Percentiles rank a stretch among this genome's conserved stretches.
Evolutionary conservation across 2,113 vertebrate genomes (phyloP).

Genomic region (Cephalopholis sonnerati): DNA sequence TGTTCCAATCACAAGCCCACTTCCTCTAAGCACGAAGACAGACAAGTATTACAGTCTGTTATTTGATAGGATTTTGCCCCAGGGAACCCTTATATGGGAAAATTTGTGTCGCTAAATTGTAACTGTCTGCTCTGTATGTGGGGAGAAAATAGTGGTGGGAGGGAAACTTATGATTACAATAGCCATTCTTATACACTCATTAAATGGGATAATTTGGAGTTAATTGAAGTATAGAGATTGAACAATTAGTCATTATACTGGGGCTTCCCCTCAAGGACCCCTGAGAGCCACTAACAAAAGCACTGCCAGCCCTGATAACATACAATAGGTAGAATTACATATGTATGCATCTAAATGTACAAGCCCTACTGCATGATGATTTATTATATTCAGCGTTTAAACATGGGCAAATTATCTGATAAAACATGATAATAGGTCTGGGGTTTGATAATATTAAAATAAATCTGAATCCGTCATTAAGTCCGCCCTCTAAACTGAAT

Average conservation of each 20-base stretch:
- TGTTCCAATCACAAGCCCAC: slow-evolving; percentile 30
- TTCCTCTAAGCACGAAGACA: slow-evolving; percentile 28
- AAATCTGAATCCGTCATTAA: slow-evolving; percentile 11
- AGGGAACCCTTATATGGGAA: slow-evolving; percentile 36
- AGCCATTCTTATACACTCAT: slow-evolving; percentile 51
- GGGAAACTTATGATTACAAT: slow-evolving; percentile 52
- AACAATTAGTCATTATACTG: slow-evolving; percentile 48
- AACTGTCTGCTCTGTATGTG: slow-evolving; percentile 10
- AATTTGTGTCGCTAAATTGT: slow-evolving; percentile 35
- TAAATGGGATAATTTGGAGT: slow-evolving; percentile 64
- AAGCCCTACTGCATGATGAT: neutral
- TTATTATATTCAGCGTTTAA: neutral
- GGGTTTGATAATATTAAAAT: neutral
- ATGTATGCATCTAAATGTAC: slow-evolving; percentile 8
- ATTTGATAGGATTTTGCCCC: slow-evolving; percentile 28
- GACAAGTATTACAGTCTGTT: slow-evolving; percentile 25
- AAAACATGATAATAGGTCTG: neutral
- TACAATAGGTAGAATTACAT: slow-evolving; percentile 1
- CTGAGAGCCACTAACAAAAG: slow-evolving; percentile 22
- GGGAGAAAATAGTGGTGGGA: slow-evolving; percentile 38
- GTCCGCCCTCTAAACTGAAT: neutral
- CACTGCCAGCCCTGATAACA: slow-evolving; percentile 9
- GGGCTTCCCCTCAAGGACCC: slow-evolving; percentile 12
- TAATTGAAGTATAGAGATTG: slow-evolving; percentile 59
- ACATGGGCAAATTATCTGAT: neutral